Conservation (phyloP, 2,113 vertebrate species). For the Promerops cafer region DNA sequence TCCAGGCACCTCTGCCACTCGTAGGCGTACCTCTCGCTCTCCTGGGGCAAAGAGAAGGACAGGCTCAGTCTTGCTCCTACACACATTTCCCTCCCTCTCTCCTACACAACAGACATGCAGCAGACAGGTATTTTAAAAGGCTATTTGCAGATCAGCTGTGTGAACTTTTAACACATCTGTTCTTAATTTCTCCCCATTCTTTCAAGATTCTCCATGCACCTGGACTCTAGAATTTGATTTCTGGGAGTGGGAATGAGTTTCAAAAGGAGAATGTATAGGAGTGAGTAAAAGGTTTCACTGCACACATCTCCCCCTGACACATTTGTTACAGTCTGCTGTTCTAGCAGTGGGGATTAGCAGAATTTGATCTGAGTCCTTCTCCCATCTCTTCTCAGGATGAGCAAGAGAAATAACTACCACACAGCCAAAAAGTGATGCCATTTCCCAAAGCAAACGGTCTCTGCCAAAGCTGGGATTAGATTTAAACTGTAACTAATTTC, state of each 20-base stretch:
- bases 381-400: not conserved
- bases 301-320: not conserved
- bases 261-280: not conserved
- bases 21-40: conserved; percentile 94
- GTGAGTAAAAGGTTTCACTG: not conserved
- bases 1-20: conserved; percentile 97
- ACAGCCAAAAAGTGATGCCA: not conserved
- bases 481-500: not conserved
- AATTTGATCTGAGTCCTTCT: not conserved
- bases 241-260: not conserved
- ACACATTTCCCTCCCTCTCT: not conserved
- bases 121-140: not conserved
- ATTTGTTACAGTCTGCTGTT: not conserved
- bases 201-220: not conserved
- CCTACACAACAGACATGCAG: not conserved
- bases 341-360: not conserved
- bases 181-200: not conserved
- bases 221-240: not conserved
- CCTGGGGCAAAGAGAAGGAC: conserved; percentile 70
- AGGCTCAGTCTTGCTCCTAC: not conserved
- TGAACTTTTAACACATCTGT: not conserved
- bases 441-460: not conserved
- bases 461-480: conserved; percentile 3
- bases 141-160: not conserved
- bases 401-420: not conserved